phyloP scores from a whole-genome alignment of 2,797 vertebrate genomes.

The Pyrocephalus nanus region DNA sequence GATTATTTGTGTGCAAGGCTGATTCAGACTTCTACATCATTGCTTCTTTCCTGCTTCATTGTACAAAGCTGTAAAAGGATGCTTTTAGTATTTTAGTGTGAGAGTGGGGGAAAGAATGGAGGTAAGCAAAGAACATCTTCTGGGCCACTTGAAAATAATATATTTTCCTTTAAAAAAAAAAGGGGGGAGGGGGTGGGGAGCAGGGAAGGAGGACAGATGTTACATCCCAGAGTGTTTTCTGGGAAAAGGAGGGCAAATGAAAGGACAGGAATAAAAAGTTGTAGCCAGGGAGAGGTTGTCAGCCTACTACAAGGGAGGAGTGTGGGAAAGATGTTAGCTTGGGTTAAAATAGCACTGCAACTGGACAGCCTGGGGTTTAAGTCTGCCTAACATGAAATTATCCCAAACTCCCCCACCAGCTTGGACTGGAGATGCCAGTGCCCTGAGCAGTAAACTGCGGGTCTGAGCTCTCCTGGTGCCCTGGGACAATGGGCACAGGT shows the following conservation, averaged over 20 bases:
- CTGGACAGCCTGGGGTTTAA: background rate
- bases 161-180: background rate
- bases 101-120: background rate
- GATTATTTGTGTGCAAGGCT: background rate
- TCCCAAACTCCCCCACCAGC: background rate
- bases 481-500: background rate
- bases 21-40: background rate
- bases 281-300: background rate
- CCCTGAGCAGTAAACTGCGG: background rate
- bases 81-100: background rate
- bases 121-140: background rate
- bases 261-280: slow-evolving; percentile 12
- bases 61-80: background rate
- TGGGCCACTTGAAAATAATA: background rate
- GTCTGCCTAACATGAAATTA: slow-evolving; percentile 25
- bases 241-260: slow-evolving; percentile 16
- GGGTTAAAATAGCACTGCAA: slow-evolving; percentile 32
- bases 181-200: too few relatives aligned
- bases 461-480: accelerated
- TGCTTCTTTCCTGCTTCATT: background rate
- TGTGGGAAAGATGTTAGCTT: slow-evolving; percentile 48
- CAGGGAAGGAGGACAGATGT: background rate
- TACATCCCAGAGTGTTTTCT: background rate
- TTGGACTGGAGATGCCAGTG: background rate
- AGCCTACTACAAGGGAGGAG: slow-evolving; percentile 6